Evolutionary conservation across 1,140 invertebrate genomes (phyloP), one percentile per base, ranked within the genome.

Genomic region (Hylaeus anthracinus): DNA sequence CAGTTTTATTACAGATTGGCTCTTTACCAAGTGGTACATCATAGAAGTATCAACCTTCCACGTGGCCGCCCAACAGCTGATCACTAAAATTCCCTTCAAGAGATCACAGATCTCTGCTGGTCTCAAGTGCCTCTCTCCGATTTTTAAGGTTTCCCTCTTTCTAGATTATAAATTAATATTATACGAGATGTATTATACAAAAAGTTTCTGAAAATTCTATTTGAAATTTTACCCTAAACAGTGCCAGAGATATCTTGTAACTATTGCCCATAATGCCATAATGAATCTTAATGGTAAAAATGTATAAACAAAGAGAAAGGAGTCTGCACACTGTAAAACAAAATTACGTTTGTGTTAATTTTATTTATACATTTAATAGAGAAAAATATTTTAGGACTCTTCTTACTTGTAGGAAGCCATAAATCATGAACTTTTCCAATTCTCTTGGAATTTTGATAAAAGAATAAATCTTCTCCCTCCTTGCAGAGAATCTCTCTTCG

Each of bases 1-100:
- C 66, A 99, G 94, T 92, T 99, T 99, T 90, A 99, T 99, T 67
- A 99, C 98, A 72, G 98, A 99, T 91, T 99, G 99, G 89, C 98
- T 99, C 92, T 99, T 98, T 45, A 99, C 99, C 83, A 99, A 94
- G 94, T 99, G 99, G 94, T 99, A 99, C 94, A 99, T 96, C 95
- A 99, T 98, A 82, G 99, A 99, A 12, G 98, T 99, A 92, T 99
- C 99, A 73, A 99, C 96, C 88, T 97, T 97, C 82, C 96, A 96
- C 93, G 99, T 97, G 53, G 98, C 93, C 73, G 97, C 94, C 91
- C 96, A 97, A 88, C 97, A 98, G 45, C 96, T 91, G 79, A 99
- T 94, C 86, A 99, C 95, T 66, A 99, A 97, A 63, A 97, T 94
- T 5, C 98, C 97, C 94, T 99, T 99, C 3, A 99, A 92, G 48